Percentiles rank a stretch among this genome's conserved stretches.
These are phyloP conservation scores for Oopsacas minuta DNA, from an alignment of 37 sponge, comb jelly and placozoan genomes.

Conservation along the genomic window DNA sequence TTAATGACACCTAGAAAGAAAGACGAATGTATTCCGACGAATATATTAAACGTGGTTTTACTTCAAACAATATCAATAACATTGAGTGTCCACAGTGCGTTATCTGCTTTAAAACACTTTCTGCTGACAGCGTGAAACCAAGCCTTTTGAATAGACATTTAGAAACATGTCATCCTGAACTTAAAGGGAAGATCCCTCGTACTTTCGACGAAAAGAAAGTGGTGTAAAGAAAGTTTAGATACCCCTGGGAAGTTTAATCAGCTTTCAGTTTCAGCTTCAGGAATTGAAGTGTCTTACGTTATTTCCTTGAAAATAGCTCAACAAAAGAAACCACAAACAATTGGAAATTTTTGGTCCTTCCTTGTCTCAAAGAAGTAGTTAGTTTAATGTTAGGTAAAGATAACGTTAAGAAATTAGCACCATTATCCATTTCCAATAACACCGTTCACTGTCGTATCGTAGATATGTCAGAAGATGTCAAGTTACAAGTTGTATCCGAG, in stretches of 20 bases:
- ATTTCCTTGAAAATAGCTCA: slow-evolving; percentile 13
- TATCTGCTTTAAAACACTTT: slow-evolving; percentile 12
- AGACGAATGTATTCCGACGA: background rate
- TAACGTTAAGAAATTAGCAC: background rate
- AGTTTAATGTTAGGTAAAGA: slow-evolving; percentile 8
- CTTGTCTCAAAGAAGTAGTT: background rate
- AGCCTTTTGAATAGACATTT: background rate
- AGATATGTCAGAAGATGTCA: slow-evolving; percentile 20
- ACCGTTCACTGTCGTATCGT: background rate
- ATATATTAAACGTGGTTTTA: background rate
- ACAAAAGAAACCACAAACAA: background rate
- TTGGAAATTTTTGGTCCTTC: background rate
- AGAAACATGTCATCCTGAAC: background rate
- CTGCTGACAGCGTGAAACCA: background rate
- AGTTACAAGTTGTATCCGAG: background rate
- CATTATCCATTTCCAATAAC: background rate
- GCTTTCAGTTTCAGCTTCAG: background rate
- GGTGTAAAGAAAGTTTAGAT: background rate
- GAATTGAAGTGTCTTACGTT: background rate
- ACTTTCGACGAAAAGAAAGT: background rate
- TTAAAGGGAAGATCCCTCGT: background rate
- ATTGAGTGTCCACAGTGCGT: background rate
- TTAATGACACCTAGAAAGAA: no score
- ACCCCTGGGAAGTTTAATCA: background rate
- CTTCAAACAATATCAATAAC: background rate